A percentile compares a stretch with the other conserved stretches of the same genome.
These are phyloP conservation scores for Sitodiplosis mosellana DNA, from an alignment of 1,140 invertebrate genomes.

Conservation along the genomic window DNA sequence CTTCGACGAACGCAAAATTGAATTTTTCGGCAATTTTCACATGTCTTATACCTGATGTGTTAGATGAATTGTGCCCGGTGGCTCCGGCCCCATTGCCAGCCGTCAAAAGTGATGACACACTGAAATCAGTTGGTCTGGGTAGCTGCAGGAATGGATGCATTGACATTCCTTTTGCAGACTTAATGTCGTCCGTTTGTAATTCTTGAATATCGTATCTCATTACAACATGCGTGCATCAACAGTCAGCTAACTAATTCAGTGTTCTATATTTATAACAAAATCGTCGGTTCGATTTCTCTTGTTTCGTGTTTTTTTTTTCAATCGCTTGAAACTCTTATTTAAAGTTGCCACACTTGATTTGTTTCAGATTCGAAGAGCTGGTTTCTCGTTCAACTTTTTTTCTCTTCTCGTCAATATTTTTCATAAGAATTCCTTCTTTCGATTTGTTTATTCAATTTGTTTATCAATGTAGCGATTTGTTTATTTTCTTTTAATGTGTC, in stretches of 20 bases:
- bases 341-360: no score
- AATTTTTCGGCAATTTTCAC: no score
- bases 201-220: conserved; percentile 34
- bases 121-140: conserved; percentile 77
- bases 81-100: conserved; percentile 14
- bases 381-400: background rate
- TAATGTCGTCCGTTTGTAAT: conserved; percentile 40
- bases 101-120: conserved; percentile 73
- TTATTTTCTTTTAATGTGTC: background rate
- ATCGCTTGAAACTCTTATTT: background rate
- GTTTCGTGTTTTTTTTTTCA: no score
- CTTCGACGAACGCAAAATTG: no score
- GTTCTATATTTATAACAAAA: no score
- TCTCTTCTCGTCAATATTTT: background rate
- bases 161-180: conserved; percentile 40
- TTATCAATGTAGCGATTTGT: background rate
- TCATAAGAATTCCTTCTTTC: background rate
- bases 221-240: conserved; percentile 21
- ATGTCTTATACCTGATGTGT: no score
- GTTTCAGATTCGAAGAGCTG: no score
- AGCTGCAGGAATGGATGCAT: conserved; percentile 49
- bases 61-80: no score
- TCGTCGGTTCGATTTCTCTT: no score
- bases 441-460: background rate
- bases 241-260: background rate